Percentiles rank a stretch among this genome's conserved stretches.
Conservation (phyloP, 2,797 vertebrate genomes). For the Betta splendens region DNA sequence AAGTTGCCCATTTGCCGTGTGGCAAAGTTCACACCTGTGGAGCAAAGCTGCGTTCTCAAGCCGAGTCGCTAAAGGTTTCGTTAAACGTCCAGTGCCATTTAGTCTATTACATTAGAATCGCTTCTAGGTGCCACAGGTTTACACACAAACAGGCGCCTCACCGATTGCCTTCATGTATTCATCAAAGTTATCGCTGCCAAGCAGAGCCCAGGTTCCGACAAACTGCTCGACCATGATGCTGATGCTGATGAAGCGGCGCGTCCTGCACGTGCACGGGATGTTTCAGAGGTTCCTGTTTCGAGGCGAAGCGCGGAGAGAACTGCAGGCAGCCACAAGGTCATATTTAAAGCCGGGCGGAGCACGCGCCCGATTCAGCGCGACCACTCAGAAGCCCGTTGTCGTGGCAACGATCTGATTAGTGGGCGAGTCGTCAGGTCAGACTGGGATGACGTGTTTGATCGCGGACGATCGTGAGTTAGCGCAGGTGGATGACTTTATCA, state of each 20-base stretch:
- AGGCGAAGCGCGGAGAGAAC: not conserved
- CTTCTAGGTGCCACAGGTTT: no score
- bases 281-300: not conserved
- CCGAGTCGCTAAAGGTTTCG: no score
- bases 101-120: no score
- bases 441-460: slow-evolving; percentile 9
- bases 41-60: no score
- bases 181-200: slow-evolving; percentile 89
- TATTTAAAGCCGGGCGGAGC: slow-evolving; percentile 55
- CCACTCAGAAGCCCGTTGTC: slow-evolving; percentile 68
- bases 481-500: no score
- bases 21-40: slow-evolving; percentile 81
- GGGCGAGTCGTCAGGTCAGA: slow-evolving; percentile 45
- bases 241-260: not conserved
- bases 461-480: no score
- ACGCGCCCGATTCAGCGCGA: slow-evolving; percentile 19
- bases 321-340: fast-evolving
- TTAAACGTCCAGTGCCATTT: no score
- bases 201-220: slow-evolving; percentile 89
- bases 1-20: slow-evolving; percentile 76
- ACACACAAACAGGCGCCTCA: slow-evolving; percentile 73
- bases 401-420: slow-evolving; percentile 37
- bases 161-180: slow-evolving; percentile 93
- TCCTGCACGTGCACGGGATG: not conserved
- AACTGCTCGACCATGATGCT: slow-evolving; percentile 86